Percentiles rank a stretch among this genome's conserved stretches.
These are phyloP conservation scores for Procapra przewalskii DNA, from an alignment of 2,113 vertebrate genomes.

Conservation along the genomic window DNA sequence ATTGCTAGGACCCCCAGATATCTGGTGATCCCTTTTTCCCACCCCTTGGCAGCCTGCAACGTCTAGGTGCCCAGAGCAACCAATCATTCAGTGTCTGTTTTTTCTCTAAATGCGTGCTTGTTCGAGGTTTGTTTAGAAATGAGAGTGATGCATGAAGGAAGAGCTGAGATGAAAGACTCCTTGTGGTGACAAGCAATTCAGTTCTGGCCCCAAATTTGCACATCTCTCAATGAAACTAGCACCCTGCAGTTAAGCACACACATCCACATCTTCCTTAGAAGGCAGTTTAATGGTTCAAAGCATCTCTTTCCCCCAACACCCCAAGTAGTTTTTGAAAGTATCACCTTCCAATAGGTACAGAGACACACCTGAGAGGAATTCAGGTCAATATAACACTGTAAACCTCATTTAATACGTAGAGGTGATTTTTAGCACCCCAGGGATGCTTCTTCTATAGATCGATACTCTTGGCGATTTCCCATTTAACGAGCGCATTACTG, in stretches of 20 bases:
- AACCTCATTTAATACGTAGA: neutral
- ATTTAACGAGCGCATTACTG: neutral
- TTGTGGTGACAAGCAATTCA: neutral
- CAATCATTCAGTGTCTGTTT: neutral
- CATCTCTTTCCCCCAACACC: neutral
- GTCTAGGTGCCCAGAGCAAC: neutral
- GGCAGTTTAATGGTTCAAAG: neutral
- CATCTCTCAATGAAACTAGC: neutral
- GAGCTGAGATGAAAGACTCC: neutral
- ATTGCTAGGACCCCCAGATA: neutral
- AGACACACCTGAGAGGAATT: neutral
- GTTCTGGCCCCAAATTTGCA: neutral
- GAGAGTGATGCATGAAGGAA: neutral
- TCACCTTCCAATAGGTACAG: neutral
- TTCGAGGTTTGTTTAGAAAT: slow-evolving; percentile 6
- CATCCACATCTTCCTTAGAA: neutral
- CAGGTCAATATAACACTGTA: neutral
- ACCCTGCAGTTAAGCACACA: neutral
- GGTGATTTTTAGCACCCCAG: neutral
- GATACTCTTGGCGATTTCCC: neutral
- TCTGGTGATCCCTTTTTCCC: neutral
- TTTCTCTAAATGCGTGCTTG: neutral
- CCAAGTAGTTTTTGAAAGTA: neutral
- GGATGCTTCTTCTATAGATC: neutral
- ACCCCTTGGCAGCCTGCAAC: neutral